Evolutionary conservation across 2,113 vertebrate species (phyloP), one percentile per base, ranked within the genome.

Genomic region (Cyanistes caeruleus): DNA sequence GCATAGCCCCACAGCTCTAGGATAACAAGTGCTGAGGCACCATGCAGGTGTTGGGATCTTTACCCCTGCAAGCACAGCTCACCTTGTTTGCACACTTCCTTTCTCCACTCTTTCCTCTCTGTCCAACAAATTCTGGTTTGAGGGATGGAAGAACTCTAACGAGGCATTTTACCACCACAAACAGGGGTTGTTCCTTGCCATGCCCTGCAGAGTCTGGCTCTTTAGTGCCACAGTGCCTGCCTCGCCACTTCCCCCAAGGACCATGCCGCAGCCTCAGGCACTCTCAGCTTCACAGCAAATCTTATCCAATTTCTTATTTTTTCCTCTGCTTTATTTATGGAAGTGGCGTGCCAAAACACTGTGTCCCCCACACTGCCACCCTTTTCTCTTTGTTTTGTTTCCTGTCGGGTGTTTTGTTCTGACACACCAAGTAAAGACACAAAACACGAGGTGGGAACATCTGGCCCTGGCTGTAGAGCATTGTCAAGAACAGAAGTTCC

Each of bases 301-400:
- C 27, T 73, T 51, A 49, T 81, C 23, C 39, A 83, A n/a, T 90
- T 94, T 87, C 48, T 87, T 94, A 43, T 81, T 95, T 89, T 87
- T 81, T 92, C 31, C 44, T 88, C 60, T 1, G 0, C 52, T 90
- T 80, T 88, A 63, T 94, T 91, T 87, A 58, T 53, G 46, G 87
- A 92, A 91, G 43, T 80, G 46, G 10, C 2, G 1, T 79, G 53
- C 60, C 1, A 3, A 67, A 90, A 73, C 1, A 3, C 74, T 27
- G 23, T 75, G 23, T 75, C 23, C 15, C 41, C 16, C 15, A 58
- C 33, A n/a, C 33, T 18, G 4, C 24, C 88, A 88, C 31, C 46
- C 43, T 80, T 62, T 75, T 67, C 44, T 65, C 59, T 73, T 35
- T 3, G 2, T 49, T 95, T 90, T 77, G 33, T 63, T 89, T 97